phyloP scores from a whole-genome alignment of 2,797 vertebrate species.

The Danio albolineatus region DNA sequence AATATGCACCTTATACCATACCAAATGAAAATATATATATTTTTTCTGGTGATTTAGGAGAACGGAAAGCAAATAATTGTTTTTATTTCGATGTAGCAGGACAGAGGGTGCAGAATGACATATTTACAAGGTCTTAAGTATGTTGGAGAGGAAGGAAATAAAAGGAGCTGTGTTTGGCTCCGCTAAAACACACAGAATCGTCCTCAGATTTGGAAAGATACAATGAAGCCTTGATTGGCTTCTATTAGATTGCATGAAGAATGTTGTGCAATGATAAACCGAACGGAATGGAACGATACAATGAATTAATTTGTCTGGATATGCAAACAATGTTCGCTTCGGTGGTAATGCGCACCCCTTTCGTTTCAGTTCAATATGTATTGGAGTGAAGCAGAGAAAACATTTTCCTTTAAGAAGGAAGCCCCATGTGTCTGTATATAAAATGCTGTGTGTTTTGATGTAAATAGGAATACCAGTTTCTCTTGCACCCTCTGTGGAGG shows the following conservation, averaged over 20 bases:
- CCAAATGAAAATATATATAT: constrained; percentile 65
- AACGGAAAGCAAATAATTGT: background rate
- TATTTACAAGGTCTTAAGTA: background rate
- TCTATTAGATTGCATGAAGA: constrained; percentile 7
- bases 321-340: background rate
- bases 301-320: background rate
- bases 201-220: background rate
- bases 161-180: background rate
- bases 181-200: background rate
- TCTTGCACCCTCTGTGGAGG: constrained; percentile 70
- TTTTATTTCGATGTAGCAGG: background rate
- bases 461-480: constrained; percentile 74
- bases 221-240: background rate
- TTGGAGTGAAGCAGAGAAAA: constrained; percentile 66
- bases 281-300: background rate
- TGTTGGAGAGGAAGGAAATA: background rate
- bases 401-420: constrained; percentile 80
- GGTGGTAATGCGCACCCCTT: background rate
- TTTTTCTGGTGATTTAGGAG: background rate
- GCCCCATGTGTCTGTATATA: constrained; percentile 73
- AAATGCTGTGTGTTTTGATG: constrained; percentile 79
- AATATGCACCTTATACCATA: constrained; percentile 72
- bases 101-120: background rate
- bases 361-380: constrained; percentile 61
- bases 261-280: background rate